Base-by-base conservation (phyloP, 2,888 invertebrate species). In the Caenorhabditis virilis region DNA sequence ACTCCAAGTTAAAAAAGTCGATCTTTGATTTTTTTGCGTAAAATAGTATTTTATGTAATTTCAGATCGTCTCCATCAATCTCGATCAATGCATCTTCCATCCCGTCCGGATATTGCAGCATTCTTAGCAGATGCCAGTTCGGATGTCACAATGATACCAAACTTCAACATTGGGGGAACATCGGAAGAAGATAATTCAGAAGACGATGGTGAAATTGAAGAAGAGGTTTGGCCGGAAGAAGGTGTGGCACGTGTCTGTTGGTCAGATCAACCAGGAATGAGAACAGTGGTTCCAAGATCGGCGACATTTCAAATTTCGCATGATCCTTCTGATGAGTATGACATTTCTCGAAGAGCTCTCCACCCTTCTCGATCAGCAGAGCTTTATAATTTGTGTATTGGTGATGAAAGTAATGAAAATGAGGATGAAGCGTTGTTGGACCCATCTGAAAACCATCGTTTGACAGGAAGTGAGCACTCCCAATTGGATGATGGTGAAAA, bases 241-340 rank as follows among this genome's bases (percentile, higher is more conserved):
- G 57, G 53, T 3, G 23, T 60, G 0, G 52, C 57, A 4, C 23
- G 67, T 6, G 50, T 45, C n/a, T 56, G 72, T 6, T 72, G 72
- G 72, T 42, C 60, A 4, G 68, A 67, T 23, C 55, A 57, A 1
- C 36, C 25, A 6, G 36, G 36, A n/a, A n/a, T n/a, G n/a, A 9
- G 36, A 45, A 46, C 48, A 0, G 18, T 41, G 2, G 59, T 71
- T 13, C 68, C 57, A 15, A 36, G 68, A 16, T 56, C 61, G 1
- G 55, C 59, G 23, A 68, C 72, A 5, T 60, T 72, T 55, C 72
- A 72, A 58, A 46, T 64, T 23, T n/a, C n/a, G n/a, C n/a, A n/a
- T n/a, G 42, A 22, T 23, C 23, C 9, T 23, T 23, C 22, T 9
- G 15, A 23, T 42, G 30, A 30, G 30, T 6, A 30, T 9, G 30